Base-by-base conservation (phyloP, 2,797 vertebrate species). In the Serranus cabrilla region DNA sequence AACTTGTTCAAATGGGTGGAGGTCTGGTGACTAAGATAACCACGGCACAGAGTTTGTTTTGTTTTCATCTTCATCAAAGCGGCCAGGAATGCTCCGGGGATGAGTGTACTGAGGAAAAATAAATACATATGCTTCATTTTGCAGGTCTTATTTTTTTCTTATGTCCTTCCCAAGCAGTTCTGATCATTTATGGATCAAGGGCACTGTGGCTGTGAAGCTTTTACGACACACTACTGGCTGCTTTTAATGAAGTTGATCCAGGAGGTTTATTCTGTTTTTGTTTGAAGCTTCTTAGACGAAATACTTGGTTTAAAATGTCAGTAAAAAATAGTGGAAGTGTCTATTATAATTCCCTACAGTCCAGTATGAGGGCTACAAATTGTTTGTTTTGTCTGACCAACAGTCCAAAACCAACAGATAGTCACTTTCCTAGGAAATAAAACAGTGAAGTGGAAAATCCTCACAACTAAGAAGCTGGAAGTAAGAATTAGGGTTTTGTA, bases 21-120 rank as follows among this genome's bases (percentile, higher is more conserved):
- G 55, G 87, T 62, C 84, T 87, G 83, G 31, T 60, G 59, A 77
- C 59, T n/a, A 78, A 89, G 81, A 87, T 87, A 87, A 73, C 69
- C 5, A 42, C 59, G 8, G 56, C 37, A 51, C 50, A 2, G 31
- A 63, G 62, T 65, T 69, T 71, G 74, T 72, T 82, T 77, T 58
- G 64, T 81, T 80, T 76, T 66, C 72, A 76, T 84, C 66, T 78
- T 71, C 74, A 78, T 81, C 81, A 83, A 54, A 74, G 34, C 58
- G 67, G 51, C 50, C 51, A n/a, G 34, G 62, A 61, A 67, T 74
- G 59, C 51, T 54, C 65, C 34, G n/a, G 25, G 63, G 72, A 65
- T 25, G 66, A 60, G 51, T 50, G 12, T 34, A 25, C 20, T 2
- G 58, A 63, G 55, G 50, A 52, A 8, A 61, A 60, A 80, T 40